Evolutionary conservation across 1,140 invertebrate species (phyloP).

Genomic region (Penaeus vannamei): DNA sequence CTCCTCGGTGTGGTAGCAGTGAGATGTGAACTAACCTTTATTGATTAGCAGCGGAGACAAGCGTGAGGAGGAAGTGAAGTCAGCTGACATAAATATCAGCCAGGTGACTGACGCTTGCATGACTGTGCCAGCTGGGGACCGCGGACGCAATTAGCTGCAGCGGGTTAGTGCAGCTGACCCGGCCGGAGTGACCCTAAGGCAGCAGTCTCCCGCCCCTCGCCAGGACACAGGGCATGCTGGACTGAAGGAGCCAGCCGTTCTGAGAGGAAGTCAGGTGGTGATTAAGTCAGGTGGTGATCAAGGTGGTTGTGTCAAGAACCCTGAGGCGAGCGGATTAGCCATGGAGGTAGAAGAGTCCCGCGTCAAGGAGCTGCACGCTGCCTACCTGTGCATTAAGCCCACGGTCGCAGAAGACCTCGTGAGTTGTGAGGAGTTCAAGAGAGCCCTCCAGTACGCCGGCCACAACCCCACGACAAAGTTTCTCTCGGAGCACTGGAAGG

Average conservation of each 20-base stretch:
- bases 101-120: conserved; percentile 7
- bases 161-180: not conserved
- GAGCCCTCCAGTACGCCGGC: conserved; percentile 65
- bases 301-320: too few relatives aligned
- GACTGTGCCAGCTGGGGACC: not conserved
- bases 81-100: not conserved
- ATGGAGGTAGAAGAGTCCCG: conserved; percentile 52
- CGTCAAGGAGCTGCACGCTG: conserved; percentile 63
- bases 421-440: conserved; percentile 52
- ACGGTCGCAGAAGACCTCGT: conserved; percentile 61
- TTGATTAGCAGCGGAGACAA: not conserved
- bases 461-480: conserved; percentile 60
- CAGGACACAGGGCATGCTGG: too few relatives aligned
- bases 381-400: conserved; percentile 63
- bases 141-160: not conserved
- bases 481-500: conserved; percentile 55
- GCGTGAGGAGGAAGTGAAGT: not conserved
- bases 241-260: too few relatives aligned
- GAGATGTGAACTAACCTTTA: not conserved
- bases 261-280: too few relatives aligned
- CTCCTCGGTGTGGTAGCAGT: not conserved
- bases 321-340: too few relatives aligned
- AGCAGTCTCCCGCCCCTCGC: not conserved
- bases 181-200: not conserved
- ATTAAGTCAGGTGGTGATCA: too few relatives aligned